A percentile compares a stretch with the other conserved stretches of the same genome.
Conservation (phyloP, 2,888 invertebrate genomes). For the Drosophila antonietae region DNA sequence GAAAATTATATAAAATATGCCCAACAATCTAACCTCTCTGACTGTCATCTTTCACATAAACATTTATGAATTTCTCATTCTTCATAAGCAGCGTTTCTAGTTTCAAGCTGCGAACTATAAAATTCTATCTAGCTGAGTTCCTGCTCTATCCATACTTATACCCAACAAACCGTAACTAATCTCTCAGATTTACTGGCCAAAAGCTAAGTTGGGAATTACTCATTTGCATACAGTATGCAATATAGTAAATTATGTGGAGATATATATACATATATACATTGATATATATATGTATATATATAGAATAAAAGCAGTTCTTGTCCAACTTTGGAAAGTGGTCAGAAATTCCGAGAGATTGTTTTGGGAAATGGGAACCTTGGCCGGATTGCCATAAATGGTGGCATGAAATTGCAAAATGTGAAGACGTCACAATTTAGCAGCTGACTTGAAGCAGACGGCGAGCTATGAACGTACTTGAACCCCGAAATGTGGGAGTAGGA, state of each 20-base stretch:
- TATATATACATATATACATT: no score
- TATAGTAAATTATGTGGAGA: constrained; percentile 43
- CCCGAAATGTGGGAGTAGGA: neutral
- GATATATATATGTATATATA: constrained; percentile 10
- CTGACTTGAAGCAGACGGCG: constrained; percentile 9
- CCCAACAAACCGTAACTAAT: constrained; percentile 65
- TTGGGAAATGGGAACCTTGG: constrained; percentile 67
- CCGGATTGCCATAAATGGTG: constrained; percentile 47
- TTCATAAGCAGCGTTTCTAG: neutral
- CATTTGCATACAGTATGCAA: constrained; percentile 65
- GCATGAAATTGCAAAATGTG: constrained; percentile 35
- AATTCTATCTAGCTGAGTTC: neutral
- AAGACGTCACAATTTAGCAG: constrained; percentile 47
- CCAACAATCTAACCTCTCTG: neutral
- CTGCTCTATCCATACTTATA: constrained; percentile 11
- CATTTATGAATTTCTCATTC: neutral
- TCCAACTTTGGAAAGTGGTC: constrained; percentile 62
- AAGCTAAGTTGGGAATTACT: constrained; percentile 28
- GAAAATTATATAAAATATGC: neutral
- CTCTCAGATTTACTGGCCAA: constrained; percentile 38
- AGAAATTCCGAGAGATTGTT: constrained; percentile 37
- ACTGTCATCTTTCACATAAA: neutral
- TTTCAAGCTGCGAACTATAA: neutral
- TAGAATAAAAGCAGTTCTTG: constrained; percentile 47
- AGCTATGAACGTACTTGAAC: constrained; percentile 66